Conservation (phyloP, 2,888 invertebrate species). For the Agriopis leucophaearia region DNA sequence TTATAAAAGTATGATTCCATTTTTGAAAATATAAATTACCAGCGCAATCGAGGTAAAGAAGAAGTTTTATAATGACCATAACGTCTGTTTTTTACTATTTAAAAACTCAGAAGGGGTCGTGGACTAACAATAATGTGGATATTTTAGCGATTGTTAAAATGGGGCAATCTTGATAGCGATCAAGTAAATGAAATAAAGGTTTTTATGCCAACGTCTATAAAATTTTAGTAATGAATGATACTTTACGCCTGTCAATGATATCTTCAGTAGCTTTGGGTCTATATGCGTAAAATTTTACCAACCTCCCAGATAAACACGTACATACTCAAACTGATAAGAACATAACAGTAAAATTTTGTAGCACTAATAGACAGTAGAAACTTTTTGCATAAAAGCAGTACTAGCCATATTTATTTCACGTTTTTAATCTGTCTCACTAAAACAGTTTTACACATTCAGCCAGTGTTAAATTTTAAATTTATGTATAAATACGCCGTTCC, state of each 20-base stretch:
- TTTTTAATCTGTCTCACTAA: background rate
- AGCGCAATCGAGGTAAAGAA: slow-evolving; percentile 42
- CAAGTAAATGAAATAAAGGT: background rate
- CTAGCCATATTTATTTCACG: background rate
- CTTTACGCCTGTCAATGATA: background rate
- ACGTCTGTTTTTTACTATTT: slow-evolving; percentile 44
- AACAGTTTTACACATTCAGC: background rate
- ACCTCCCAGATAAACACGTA: too few species aligned
- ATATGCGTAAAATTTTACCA: too few species aligned
- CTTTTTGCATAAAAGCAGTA: too few species aligned
- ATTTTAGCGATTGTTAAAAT: slow-evolving; percentile 19
- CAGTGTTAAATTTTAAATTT: background rate
- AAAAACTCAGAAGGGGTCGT: slow-evolving; percentile 22
- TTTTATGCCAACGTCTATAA: background rate
- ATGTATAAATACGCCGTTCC: slow-evolving; percentile 18
- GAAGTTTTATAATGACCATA: slow-evolving; percentile 47
- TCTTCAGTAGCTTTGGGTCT: background rate
- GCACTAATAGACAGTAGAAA: too few species aligned
- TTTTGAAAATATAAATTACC: slow-evolving; percentile 56
- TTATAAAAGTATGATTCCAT: slow-evolving; percentile 64
- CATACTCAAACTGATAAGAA: too few species aligned
- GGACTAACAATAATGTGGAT: slow-evolving; percentile 13
- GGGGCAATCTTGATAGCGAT: slow-evolving; percentile 5
- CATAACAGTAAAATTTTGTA: too few species aligned
- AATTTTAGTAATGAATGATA: background rate